Base-by-base conservation (phyloP, 2,888 invertebrate species). In the Hydraecia micacea region DNA sequence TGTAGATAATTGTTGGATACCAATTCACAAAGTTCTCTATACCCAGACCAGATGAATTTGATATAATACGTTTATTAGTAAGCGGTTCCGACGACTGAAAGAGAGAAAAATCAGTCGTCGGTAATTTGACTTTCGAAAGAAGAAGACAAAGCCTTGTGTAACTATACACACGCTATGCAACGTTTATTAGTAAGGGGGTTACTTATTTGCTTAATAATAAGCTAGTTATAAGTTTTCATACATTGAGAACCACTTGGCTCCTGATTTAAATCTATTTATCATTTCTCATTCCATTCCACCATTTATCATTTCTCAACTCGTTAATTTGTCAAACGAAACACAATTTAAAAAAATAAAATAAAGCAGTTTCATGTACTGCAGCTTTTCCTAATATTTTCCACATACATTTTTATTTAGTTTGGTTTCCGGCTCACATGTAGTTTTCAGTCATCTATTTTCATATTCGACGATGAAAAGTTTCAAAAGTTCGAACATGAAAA, bases 381-480 rank as follows among this genome's bases (percentile, higher is more conserved):
- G 28, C 4, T 78, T 72, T 42, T 46, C 25, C 9, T 13, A 13
- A 52, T 25, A 55, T 71, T 80, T 55, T 18, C 21, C 36, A 42
- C 32, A 52, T 36, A 6, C 36, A 13, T 18, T 46, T 78, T 80
- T 60, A 76, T 52, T 77, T 52, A 32, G 42, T 55, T 74, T 65
- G 28, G 28, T 36, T 72, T 11, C 15, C 36, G 1, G 63, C 28
- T 28, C 46, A 72, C 15, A n/a, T 21, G 1, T 28, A 55, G n/a
- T 63, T 69, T 75, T 49, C 1, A 62, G 21, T 65, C 15, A 80
- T 28, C 9, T 46, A 32, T 81, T 65, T 81, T 39, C 11, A 49
- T 25, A 65, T 13, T 15, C 13, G 15, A 46, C 46, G 32, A 7
- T 39, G 36, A 65, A 62, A 72, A 46, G 15, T 72, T 46, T 81